Evolutionary conservation across 2,888 invertebrate species (phyloP), one percentile per base, ranked within the genome.

Genomic region (Amaurobius ferox): DNA sequence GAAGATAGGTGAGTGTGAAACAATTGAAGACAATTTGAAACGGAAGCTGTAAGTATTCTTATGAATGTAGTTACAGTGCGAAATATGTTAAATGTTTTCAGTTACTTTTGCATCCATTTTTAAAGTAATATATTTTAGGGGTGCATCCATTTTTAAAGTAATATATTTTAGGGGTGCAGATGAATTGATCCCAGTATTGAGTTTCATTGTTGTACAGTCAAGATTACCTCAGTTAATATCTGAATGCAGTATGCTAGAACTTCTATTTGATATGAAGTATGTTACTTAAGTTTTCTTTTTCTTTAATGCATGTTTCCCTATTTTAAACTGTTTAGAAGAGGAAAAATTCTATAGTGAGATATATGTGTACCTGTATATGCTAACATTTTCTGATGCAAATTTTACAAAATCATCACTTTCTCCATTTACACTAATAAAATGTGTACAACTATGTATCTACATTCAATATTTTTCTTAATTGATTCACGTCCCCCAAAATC

Each of bases 181-280:
- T 73, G 85, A 85, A 6, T 67, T 85, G 11, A 72, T 85, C 13
- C 85, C 85, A 23, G 13, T 78, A 3, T 23, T 85, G 19, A 71
- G 85, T 68, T 85, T 78, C 26, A n/a, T 78, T 29, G 55, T 85
- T 19, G 40, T 78, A 6, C 39, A 85, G 29, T 71, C 78, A 0
- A 40, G 61, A 19, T 35, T 85, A 26, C 78, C 85, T 3, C 78
- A 78, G 19, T 16, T 85, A 7, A 28, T 67, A 39, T 78, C 85
- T 61, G 85, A 85, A 55, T 85, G 85, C 44, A 44, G 39, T 64
- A 71, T 72, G 11, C 62, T 85, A 6, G 85, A 85, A 67, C 72
- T 78, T 19, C 35, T 85, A n/a, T 68, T 78, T 48, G 78, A 85
- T 40, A 64, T 71, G 72, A 85, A 71, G 85, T 85, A 77, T 29